These are phyloP conservation scores for Drosophila greeni DNA, from an alignment of 2,888 invertebrate species.

Conservation along the genomic window DNA sequence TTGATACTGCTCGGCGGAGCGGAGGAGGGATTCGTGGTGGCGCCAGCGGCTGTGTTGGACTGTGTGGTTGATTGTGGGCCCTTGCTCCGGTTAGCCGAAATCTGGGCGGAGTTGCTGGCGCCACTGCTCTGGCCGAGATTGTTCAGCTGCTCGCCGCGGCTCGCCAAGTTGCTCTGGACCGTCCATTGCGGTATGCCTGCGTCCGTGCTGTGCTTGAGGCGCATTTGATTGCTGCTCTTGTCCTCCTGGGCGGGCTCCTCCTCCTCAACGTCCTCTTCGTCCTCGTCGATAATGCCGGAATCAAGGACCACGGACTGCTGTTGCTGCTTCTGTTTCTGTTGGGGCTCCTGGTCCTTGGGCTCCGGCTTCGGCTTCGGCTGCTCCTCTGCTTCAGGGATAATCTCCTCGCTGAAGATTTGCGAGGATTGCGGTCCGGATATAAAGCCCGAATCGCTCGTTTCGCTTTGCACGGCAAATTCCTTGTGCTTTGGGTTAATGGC, in stretches of 20 bases:
- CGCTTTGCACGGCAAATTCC: conserved; percentile 60
- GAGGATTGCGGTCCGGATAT: conserved; percentile 79
- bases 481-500: conserved; percentile 62
- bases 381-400: conserved; percentile 40
- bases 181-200: conserved; percentile 82
- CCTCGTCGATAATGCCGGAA: conserved; percentile 59
- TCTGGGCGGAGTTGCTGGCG: conserved; percentile 6
- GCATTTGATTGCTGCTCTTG: conserved; percentile 77
- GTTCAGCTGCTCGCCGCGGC: conserved; percentile 48
- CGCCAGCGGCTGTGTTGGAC: conserved; percentile 22
- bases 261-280: conserved; percentile 45
- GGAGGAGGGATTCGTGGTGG: conserved; percentile 35
- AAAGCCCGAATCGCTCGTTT: conserved; percentile 79
- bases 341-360: conserved; percentile 24
- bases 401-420: conserved; percentile 62
- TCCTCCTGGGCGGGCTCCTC: conserved; percentile 21
- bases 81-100: conserved; percentile 23
- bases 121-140: conserved; percentile 50
- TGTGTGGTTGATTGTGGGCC: conserved; percentile 10
- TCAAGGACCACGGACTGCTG: conserved; percentile 42
- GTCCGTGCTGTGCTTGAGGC: conserved; percentile 84
- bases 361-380: conserved; percentile 30
- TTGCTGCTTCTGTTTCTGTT: conserved; percentile 15
- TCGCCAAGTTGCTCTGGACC: conserved; percentile 61
- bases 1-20: conserved; percentile 63